phyloP scores from a whole-genome alignment of 2,113 vertebrate genomes.

The Vanacampus margaritifer region DNA sequence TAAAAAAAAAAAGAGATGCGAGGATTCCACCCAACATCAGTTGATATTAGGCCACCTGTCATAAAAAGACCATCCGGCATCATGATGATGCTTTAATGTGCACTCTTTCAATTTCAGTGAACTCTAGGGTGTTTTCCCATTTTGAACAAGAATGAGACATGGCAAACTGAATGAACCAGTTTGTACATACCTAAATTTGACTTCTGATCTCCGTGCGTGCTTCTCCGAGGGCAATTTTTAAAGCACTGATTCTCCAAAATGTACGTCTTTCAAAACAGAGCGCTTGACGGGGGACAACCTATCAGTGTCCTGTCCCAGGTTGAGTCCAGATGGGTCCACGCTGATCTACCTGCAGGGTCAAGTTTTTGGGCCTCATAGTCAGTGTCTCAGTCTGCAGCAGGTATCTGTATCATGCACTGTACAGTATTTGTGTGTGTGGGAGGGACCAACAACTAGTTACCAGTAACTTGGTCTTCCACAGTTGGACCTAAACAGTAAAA shows the following conservation, averaged over 20 bases:
- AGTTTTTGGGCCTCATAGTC: constrained; percentile 75
- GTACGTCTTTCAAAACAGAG: constrained; percentile 43
- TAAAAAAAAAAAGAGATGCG: too few species aligned
- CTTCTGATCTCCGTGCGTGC: not conserved
- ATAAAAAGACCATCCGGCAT: not conserved
- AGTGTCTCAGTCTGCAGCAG: constrained; percentile 72
- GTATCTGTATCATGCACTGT: constrained; percentile 27
- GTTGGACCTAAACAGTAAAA: constrained; percentile 66
- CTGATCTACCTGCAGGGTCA: constrained; percentile 71
- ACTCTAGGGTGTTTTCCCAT: too few species aligned
- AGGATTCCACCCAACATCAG: too few species aligned
- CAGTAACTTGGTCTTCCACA: constrained; percentile 34
- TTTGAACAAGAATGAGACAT: not conserved
- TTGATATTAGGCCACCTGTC: not conserved
- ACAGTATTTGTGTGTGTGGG: not conserved
- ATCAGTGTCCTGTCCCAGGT: constrained; percentile 66
- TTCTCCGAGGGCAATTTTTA: not conserved
- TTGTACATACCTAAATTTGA: not conserved
- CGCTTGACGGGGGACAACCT: constrained; percentile 58
- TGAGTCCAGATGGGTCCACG: constrained; percentile 69
- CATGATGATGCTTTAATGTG: too few species aligned
- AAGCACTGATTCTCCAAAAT: not conserved
- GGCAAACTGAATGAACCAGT: not conserved
- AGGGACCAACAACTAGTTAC: not conserved
- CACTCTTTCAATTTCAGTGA: not conserved